A percentile compares a stretch with the other conserved stretches of the same genome.
Evolutionary conservation across 2,113 vertebrate species (phyloP).

Genomic region (Lophochroa leadbeateri): DNA sequence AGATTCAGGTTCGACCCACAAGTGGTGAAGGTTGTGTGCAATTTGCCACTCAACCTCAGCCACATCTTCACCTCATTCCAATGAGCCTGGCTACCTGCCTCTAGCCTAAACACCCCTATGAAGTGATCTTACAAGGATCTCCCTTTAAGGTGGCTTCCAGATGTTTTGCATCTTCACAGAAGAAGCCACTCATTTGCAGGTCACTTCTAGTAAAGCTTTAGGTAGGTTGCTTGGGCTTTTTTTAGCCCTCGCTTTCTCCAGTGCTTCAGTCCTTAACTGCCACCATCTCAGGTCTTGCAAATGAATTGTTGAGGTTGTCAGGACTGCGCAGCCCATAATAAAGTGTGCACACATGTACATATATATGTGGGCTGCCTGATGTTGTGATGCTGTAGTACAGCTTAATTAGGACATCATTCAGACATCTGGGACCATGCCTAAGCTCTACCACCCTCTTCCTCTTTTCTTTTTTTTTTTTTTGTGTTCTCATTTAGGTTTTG

Average conservation of each 20-base stretch:
- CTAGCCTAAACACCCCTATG: neutral
- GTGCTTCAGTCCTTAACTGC: neutral
- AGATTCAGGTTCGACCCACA: neutral
- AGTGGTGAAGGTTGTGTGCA: neutral
- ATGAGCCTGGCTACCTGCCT: neutral
- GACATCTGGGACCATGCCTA: constrained; percentile 12
- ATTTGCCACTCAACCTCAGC: accelerated
- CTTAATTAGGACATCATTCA: constrained; percentile 66
- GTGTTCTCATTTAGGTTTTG: constrained; percentile 38
- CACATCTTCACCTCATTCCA: neutral
- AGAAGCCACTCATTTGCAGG: neutral
- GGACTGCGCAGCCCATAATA: neutral
- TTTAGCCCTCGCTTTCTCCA: neutral
- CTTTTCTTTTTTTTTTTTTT: neutral
- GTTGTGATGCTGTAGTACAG: neutral
- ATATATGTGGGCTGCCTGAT: neutral
- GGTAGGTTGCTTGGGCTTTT: neutral
- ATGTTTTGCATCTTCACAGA: neutral
- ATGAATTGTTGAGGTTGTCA: constrained; percentile 8
- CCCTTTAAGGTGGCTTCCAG: neutral
- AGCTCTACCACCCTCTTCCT: neutral
- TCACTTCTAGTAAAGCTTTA: neutral
- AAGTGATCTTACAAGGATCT: neutral
- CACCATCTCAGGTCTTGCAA: neutral
- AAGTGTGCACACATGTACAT: neutral